Conservation (phyloP, 1,140 invertebrate species). For the Lineus longissimus region DNA sequence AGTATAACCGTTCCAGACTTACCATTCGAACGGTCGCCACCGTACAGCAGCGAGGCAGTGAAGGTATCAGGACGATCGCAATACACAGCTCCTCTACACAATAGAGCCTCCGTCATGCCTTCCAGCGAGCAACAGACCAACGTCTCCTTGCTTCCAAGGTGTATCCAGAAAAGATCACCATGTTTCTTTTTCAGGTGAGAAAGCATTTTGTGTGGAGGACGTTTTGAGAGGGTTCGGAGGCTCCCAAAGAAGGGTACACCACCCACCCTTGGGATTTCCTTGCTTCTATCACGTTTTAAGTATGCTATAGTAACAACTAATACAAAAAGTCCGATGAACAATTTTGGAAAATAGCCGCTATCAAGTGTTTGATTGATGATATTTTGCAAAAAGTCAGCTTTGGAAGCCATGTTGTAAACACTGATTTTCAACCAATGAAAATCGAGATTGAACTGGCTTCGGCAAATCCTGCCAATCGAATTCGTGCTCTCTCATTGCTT, state of each 20-base stretch:
- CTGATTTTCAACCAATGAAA: no score
- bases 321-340: no score
- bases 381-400: no score
- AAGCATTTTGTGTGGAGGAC: constrained; percentile 28
- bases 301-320: no score
- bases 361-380: no score
- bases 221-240: constrained; percentile 21
- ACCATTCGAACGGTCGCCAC: constrained; percentile 27
- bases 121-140: constrained; percentile 34
- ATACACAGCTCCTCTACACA: constrained; percentile 20
- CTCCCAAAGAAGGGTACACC: constrained; percentile 28
- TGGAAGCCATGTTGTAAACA: no score
- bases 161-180: constrained; percentile 35
- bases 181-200: constrained; percentile 32
- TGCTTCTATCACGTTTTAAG: no score
- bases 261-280: not conserved
- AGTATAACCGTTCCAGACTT: not conserved
- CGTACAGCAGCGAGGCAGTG: constrained; percentile 22
- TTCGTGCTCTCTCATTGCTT: no score
- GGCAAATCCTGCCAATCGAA: no score
- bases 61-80: constrained; percentile 25
- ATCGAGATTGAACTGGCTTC: no score
- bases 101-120: constrained; percentile 30
- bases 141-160: constrained; percentile 25
- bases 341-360: no score